Percentiles rank a stretch among this genome's conserved stretches.
Evolutionary conservation across 1,140 invertebrate genomes (phyloP).

Genomic region (Myzus persicae): DNA sequence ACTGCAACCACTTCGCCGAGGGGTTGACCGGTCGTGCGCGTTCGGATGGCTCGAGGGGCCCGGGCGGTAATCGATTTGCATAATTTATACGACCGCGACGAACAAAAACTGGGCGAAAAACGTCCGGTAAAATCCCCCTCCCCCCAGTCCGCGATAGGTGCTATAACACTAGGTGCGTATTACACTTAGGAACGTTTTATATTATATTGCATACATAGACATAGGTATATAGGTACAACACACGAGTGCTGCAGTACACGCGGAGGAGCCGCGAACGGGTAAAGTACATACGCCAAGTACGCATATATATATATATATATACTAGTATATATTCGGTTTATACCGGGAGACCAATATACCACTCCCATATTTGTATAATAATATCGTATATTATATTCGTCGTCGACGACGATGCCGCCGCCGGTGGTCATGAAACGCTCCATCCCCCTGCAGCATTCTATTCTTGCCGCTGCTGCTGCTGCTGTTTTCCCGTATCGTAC

Average conservation of each 20-base stretch:
- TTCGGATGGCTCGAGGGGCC: background rate
- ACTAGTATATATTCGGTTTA: background rate
- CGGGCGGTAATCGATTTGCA: background rate
- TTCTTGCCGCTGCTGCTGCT: background rate
- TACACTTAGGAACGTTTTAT: background rate
- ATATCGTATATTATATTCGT: conserved; percentile 9
- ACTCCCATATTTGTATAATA: conserved; percentile 39
- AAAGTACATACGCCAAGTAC: background rate
- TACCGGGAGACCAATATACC: conserved; percentile 8
- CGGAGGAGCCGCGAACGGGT: background rate
- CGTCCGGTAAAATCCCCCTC: background rate
- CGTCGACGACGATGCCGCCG: background rate
- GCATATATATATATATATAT: background rate
- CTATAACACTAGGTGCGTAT: too few relatives aligned
- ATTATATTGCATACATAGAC: background rate
- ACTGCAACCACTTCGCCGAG: background rate
- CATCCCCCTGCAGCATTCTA: background rate
- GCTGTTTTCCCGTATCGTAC: background rate
- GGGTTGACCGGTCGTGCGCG: background rate
- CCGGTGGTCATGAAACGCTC: conserved; percentile 41
- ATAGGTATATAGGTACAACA: background rate
- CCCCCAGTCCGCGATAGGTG: background rate
- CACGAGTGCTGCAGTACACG: background rate
- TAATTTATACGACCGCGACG: conserved; percentile 1
- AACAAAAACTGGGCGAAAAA: background rate